Conservation (phyloP, 2,797 vertebrate genomes). For the Selene dorsalis region DNA sequence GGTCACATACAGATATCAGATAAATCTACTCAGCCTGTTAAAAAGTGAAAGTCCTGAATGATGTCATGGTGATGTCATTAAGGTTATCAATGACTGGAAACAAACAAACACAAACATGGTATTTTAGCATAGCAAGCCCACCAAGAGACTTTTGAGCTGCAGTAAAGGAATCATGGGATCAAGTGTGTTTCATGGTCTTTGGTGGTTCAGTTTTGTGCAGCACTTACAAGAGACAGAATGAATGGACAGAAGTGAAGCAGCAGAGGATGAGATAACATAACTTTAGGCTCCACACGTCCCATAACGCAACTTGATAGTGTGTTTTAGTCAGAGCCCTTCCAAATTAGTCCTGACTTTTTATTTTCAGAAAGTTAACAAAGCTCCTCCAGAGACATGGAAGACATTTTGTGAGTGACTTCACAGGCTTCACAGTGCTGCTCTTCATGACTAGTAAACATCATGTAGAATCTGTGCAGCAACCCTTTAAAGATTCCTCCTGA, state of each 20-base stretch:
- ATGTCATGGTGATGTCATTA: conserved; percentile 17
- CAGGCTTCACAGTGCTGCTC: not conserved
- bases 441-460: not conserved
- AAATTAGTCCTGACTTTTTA: not conserved
- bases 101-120: not conserved
- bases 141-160: not conserved
- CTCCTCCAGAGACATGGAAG: not conserved
- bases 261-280: not conserved
- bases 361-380: not conserved
- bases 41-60: not conserved
- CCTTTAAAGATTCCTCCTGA: conserved; percentile 9
- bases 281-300: not conserved
- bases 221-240: not conserved
- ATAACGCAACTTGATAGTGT: not conserved
- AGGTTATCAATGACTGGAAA: not conserved
- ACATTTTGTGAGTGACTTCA: not conserved
- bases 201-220: not conserved
- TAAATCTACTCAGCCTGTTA: not conserved
- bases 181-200: not conserved
- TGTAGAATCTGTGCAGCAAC: not conserved
- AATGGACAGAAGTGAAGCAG: not conserved
- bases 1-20: not conserved
- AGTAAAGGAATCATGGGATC: not conserved
- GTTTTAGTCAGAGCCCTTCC: not conserved
- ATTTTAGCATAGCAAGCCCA: not conserved